Percentiles rank a stretch among this genome's conserved stretches.
Conservation (phyloP, 1,140 invertebrate genomes). For the Pomacea maculata region DNA sequence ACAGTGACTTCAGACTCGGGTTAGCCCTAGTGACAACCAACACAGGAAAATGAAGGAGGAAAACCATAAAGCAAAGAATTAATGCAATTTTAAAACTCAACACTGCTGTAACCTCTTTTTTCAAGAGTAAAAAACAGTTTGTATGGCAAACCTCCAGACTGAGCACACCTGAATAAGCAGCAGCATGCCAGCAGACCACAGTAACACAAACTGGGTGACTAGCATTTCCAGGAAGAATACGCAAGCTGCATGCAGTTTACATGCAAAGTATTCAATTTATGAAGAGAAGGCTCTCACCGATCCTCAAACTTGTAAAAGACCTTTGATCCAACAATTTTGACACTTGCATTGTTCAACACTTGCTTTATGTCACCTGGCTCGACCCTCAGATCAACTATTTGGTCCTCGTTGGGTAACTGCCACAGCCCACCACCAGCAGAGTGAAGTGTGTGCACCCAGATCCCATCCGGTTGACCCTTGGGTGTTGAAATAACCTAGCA, state of each 20-base stretch:
- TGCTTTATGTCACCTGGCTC: constrained; percentile 8
- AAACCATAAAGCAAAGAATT: no score
- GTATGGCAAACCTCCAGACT: background rate
- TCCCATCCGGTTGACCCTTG: constrained; percentile 2
- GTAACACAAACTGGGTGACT: background rate
- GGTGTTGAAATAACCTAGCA: constrained; percentile 15
- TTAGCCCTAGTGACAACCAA: no score
- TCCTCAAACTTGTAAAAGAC: constrained; percentile 23
- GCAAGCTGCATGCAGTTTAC: background rate
- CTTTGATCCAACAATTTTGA: constrained; percentile 13
- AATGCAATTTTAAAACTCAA: no score
- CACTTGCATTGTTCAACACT: constrained; percentile 1
- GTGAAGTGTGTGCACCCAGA: constrained; percentile 15
- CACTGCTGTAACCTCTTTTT: background rate
- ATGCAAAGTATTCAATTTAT: background rate
- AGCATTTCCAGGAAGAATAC: background rate
- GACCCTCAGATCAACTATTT: background rate
- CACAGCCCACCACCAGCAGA: constrained; percentile 14
- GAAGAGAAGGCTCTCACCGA: background rate
- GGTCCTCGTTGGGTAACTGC: constrained; percentile 13
- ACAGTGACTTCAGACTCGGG: no score
- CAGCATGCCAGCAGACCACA: background rate
- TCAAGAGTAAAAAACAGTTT: background rate
- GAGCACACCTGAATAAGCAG: background rate
- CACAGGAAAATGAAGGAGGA: no score